phyloP scores from a whole-genome alignment of 2,888 invertebrate genomes.

The Sarcophaga caerulescens region DNA sequence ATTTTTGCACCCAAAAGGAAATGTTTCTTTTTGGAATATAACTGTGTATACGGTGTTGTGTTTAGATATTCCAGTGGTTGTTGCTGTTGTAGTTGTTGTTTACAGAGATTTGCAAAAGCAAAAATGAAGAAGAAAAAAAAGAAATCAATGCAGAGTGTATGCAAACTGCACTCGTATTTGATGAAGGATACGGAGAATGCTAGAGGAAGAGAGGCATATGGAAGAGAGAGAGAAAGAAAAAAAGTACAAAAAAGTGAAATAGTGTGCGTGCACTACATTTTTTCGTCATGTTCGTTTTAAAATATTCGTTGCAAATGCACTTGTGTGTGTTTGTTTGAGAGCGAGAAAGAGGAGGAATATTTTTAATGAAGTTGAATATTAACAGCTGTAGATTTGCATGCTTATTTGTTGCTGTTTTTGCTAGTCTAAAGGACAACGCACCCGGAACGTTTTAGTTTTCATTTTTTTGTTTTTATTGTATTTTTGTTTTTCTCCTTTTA shows the following conservation, averaged over 20 bases:
- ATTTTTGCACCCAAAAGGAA: conserved; percentile 67
- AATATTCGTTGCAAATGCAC: neutral
- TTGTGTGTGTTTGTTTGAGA: neutral
- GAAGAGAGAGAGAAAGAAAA: neutral
- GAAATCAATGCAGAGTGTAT: neutral
- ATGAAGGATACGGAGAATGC: neutral
- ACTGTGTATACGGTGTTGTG: neutral
- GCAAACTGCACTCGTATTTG: neutral
- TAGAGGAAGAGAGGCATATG: conserved; percentile 19
- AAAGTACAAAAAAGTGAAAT: neutral
- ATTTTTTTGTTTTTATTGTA: neutral
- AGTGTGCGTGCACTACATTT: conserved; percentile 53
- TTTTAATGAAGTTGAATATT: conserved; percentile 65
- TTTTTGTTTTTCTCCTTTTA: neutral
- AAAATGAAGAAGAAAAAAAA: conserved; percentile 36
- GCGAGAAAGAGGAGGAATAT: conserved; percentile 1
- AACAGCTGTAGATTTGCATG: conserved; percentile 46
- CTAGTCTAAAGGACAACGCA: conserved; percentile 53
- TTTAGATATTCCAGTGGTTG: conserved; percentile 21
- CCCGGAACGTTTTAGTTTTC: conserved; percentile 29
- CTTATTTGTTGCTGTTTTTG: conserved; percentile 13
- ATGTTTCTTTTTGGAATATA: conserved; percentile 61
- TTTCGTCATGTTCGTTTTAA: neutral
- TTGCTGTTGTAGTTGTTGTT: conserved; percentile 26
- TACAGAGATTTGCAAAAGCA: conserved; percentile 46